Evolutionary conservation across 2,113 vertebrate species (phyloP), one percentile per base, ranked within the genome.

Genomic region (Malurus elegans): DNA sequence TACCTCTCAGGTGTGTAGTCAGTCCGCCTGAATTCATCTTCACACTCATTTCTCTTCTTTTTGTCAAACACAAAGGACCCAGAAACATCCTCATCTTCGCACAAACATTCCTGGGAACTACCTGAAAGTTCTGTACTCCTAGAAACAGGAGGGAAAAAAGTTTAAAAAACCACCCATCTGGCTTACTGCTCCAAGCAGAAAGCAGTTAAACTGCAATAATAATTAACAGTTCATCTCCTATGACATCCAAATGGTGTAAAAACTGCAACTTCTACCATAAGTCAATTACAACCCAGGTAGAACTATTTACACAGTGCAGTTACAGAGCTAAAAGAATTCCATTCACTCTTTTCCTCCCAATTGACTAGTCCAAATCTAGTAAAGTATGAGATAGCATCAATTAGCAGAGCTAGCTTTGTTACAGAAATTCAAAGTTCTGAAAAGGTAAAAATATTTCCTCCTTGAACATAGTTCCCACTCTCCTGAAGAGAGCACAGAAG

Each of bases 101-200:
- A 96, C 44, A 88, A 56, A 88, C 57, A 40, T 32, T 89, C 88
- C 44, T 94, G 96, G n/a, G 91, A 93, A 71, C 76, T 89, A 61
- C 76, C 57, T 21, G 95, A 91, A 28, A 83, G 56, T 48, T 95
- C 95, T 65, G 94, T 95, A 56, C 18, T 91, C 42, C 96, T 97
- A n/a, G 56, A 95, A 83, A 51, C 4, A 69, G 61, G 5, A 75
- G 7, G 16, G 2, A 5, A 26, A 53, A 25, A 24, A 5, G 4
- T 66, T 91, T 34, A 47, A 40, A 65, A 74, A 45, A 17, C 19
- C 29, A 67, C 10, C 14, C 28, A 84, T 5, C 14, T 61, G n/a
- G 10, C 3, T 60, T 28, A 74, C 31, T 3, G 6, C 25, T 83
- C 61, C 50, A 65, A 92, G 28, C 12, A 91, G 42, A 54, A 62